Evolutionary conservation across 2,888 invertebrate species (phyloP), one percentile per base, ranked within the genome.

Genomic region (Troglohyphantes excavatus): DNA sequence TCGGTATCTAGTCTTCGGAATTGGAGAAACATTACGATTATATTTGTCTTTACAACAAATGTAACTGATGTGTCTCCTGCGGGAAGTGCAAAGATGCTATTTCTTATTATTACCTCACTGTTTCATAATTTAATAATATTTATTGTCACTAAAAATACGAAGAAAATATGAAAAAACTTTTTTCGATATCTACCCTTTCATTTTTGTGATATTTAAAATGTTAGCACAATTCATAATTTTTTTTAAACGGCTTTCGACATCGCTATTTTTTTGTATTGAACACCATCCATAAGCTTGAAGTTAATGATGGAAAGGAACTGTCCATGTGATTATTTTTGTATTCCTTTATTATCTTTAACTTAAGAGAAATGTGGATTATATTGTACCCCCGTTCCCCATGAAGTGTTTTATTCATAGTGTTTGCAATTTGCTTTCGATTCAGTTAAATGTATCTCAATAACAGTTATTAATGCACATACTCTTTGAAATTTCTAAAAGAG

Each of bases 11-110:
- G 53, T 53, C 63, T 78, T 78, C 23, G 21, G 63, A 11, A 68
- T 53, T 75, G 87, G 87, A 61, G 81, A 59, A 75, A 81, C 73
- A 75, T 81, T 65, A 53, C 23, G 23, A 59, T 76, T 73, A 9
- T 75, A 88, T 88, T 88, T 88, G 87, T 88, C 87, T 88, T 81
- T 88, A 88, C 87, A 88, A 88, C 87, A 88, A 88, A 88, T 88
- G 39, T 75, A 33, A 59, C 61, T 75, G 61, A 70, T 88, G 81
- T 67, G 7, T 67, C 75, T 68, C 81, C 87, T 43, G 39, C 29
- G 53, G 11, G 63, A 81, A 81, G 27, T 75, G 33, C 21, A 59
- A 23, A 26, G 27, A n/a, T 81, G 53, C 68, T 68, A n/a, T n/a
- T n/a, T 53, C 13, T 53, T 53, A 53, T 17, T 53, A n/a, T 53